These are phyloP conservation scores for Diabrotica virgifera DNA, from an alignment of 1,140 invertebrate species.

Conservation along the genomic window DNA sequence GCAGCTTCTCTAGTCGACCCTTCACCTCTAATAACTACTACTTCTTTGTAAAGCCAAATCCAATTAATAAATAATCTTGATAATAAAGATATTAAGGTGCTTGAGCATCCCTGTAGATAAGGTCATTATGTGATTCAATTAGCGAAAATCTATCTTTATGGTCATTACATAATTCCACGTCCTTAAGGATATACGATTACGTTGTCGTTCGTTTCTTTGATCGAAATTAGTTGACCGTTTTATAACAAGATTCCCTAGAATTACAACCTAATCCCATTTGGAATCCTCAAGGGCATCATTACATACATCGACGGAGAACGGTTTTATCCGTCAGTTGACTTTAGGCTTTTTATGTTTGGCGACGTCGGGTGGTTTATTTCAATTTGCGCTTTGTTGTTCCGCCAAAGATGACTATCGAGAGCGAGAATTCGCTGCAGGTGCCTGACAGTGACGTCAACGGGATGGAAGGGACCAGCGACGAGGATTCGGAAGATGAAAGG, in stretches of 20 bases:
- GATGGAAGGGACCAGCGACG: background rate
- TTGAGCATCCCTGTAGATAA: too few relatives aligned
- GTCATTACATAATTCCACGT: background rate
- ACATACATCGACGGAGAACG: background rate
- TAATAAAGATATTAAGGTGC: too few relatives aligned
- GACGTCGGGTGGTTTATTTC: background rate
- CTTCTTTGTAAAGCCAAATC: too few relatives aligned
- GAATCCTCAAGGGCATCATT: background rate
- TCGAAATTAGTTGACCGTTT: slow-evolving; percentile 5
- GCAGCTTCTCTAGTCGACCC: too few relatives aligned
- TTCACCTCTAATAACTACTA: too few relatives aligned
- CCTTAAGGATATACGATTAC: background rate
- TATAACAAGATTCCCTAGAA: slow-evolving; percentile 8
- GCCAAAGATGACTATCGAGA: background rate
- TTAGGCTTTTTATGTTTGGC: background rate
- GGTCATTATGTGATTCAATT: too few relatives aligned
- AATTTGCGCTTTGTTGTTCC: too few relatives aligned
- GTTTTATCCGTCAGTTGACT: background rate
- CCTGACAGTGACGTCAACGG: background rate
- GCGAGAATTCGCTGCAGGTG: background rate
- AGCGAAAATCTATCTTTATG: too few relatives aligned
- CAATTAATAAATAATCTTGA: too few relatives aligned
- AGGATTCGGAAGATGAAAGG: background rate
- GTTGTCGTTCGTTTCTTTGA: background rate
- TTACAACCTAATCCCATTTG: slow-evolving; percentile 7